Evolutionary conservation across 2,888 invertebrate genomes (phyloP), one percentile per base, ranked within the genome.

Genomic region (Noctuana brunneofusca): DNA sequence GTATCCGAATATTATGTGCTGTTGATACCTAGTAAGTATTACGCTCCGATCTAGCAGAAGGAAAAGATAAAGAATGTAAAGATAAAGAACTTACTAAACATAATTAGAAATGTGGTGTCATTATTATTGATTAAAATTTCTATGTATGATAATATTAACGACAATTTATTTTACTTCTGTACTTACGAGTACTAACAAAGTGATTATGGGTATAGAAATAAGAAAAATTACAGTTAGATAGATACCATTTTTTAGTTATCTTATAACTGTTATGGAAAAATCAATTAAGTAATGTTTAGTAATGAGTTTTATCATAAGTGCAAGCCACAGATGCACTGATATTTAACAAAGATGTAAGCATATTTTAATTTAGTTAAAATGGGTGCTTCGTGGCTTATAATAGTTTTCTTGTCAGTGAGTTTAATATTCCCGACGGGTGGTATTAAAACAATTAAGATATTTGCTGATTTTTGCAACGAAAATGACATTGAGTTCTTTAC

Each of bases 401-500:
- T 38, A 58, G 49, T 38, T 14, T 32, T 57, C 30, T 49, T 58
- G 49, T 49, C 58, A 57, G 46, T 57, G n/a, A 58, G 27, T 38
- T 50, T 58, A 58, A 35, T 58, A 58, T 49, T 58, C 14, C 49
- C 58, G 24, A 38, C 58, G 4, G 22, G 49, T 11, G 12, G 49
- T 58, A 35, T 35, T 72, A 74, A 72, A 70, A 74, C 68, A 71
- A 41, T 73, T 3, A 69, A 59, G 59, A 68, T 78, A 8, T 73
- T 71, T 24, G 71, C 76, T 8, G 71, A 78, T 64, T 74, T 76
- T 32, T 64, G 67, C 11, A 71, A 68, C 18, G 55, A 68, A 6
- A 65, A 64, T 3, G 75, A 77, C 27, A 58, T 68, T 1, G 24
- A 64, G 11, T 79, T 79, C 63, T 78, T 76, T 55, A 68, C 67